Percentiles rank a stretch among this genome's conserved stretches.
phyloP scores from a whole-genome alignment of 1,140 invertebrate species.

The Acyrthosiphon pisum region DNA sequence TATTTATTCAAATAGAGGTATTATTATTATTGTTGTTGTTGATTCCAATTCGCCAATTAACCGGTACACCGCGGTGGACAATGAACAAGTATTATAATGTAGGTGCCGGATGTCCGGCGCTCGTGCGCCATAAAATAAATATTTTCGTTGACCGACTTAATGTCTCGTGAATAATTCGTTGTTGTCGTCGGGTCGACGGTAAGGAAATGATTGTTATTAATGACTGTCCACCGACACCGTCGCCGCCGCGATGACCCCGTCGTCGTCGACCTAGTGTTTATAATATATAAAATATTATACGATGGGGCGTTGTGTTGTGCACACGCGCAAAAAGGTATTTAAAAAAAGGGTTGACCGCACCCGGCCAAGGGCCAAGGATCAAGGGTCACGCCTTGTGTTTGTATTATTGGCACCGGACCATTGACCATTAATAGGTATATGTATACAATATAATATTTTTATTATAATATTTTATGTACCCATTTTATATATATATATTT shows the following conservation, averaged over 20 bases:
- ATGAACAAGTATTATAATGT: neutral
- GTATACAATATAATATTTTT: constrained; percentile 15
- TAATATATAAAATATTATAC: neutral
- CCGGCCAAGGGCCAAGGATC: constrained; percentile 36
- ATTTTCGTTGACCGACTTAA: constrained; percentile 49
- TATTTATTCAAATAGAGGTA: neutral
- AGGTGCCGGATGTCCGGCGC: constrained; percentile 11
- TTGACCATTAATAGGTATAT: constrained; percentile 27
- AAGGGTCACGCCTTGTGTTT: constrained; percentile 28
- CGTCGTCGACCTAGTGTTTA: neutral
- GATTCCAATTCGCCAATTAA: neutral
- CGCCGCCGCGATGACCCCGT: constrained; percentile 31
- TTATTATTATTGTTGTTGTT: neutral
- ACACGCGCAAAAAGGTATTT: constrained; percentile 6
- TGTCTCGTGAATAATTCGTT: constrained; percentile 54
- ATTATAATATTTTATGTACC: neutral
- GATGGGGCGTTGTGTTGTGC: constrained; percentile 49
- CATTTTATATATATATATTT: too few species aligned
- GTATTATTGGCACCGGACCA: neutral
- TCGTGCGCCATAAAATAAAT: constrained; percentile 34
- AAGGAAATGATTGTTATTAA: constrained; percentile 57
- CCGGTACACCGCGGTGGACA: neutral
- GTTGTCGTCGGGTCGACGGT: constrained; percentile 47
- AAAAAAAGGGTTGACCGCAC: constrained; percentile 50
- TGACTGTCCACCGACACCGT: neutral